A percentile compares a stretch with the other conserved stretches of the same genome.
Conservation (phyloP, 2,888 invertebrate genomes). For the Limenitis camilla region DNA sequence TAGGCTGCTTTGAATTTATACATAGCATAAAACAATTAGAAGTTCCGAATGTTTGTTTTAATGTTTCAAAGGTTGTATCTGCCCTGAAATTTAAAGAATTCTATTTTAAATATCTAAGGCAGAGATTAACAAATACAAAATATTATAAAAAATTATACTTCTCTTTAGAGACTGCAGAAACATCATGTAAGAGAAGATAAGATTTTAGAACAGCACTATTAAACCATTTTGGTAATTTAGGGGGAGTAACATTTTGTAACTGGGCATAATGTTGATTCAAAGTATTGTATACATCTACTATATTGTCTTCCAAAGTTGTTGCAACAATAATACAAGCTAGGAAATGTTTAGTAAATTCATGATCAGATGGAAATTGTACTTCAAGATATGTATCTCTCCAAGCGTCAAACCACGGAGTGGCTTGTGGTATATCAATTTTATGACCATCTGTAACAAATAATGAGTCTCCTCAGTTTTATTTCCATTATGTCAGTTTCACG, state of each 20-base stretch:
- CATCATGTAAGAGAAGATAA: constrained; percentile 93
- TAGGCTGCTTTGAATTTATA: constrained; percentile 86
- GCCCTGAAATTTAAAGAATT: constrained; percentile 84
- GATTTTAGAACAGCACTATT: constrained; percentile 86
- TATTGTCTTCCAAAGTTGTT: constrained; percentile 82
- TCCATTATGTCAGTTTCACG: no score
- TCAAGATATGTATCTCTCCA: constrained; percentile 94
- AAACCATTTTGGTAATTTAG: constrained; percentile 89
- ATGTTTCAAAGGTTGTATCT: constrained; percentile 85
- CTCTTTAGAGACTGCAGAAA: constrained; percentile 79
- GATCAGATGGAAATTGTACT: constrained; percentile 92
- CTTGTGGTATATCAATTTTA: constrained; percentile 80
- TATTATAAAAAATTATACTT: no score
- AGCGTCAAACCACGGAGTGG: constrained; percentile 95
- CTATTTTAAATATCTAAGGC: constrained; percentile 35
- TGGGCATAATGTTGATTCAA: constrained; percentile 87
- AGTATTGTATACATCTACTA: constrained; percentile 86
- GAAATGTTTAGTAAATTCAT: constrained; percentile 95
- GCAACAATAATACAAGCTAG: constrained; percentile 86
- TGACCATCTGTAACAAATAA: constrained; percentile 66
- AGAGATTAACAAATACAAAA: no score
- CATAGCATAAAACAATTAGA: constrained; percentile 91
- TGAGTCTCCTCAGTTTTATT: no score
- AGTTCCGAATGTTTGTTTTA: constrained; percentile 91
- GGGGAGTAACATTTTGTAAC: constrained; percentile 82